phyloP scores from a whole-genome alignment of 1,140 invertebrate genomes.

The Caenorhabditis elegans region DNA sequence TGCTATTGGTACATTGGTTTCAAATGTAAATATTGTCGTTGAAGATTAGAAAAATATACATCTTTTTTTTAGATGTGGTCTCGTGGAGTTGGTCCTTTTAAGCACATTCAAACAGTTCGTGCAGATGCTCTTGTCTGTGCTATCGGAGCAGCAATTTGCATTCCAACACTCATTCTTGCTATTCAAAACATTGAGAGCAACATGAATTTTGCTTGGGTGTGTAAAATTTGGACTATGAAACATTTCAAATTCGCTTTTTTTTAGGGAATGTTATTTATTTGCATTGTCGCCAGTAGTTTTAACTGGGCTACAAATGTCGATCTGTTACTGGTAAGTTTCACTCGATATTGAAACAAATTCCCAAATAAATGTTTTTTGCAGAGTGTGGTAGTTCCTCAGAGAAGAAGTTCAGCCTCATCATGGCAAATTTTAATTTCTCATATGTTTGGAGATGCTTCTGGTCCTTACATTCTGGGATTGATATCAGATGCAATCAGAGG shows the following conservation, averaged over 20 bases:
- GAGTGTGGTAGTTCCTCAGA: slow-evolving; percentile 72
- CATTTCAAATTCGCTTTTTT: background rate
- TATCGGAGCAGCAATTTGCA: slow-evolving; percentile 78
- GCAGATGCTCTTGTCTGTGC: slow-evolving; percentile 90
- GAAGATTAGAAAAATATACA: background rate
- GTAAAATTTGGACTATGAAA: background rate
- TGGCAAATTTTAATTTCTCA: slow-evolving; percentile 90
- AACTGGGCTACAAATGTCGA: slow-evolving; percentile 97
- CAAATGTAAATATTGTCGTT: slow-evolving; percentile 12
- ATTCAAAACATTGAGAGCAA: slow-evolving; percentile 41
- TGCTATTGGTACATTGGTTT: slow-evolving; percentile 31
- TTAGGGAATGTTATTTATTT: slow-evolving; percentile 67
- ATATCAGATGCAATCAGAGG: slow-evolving; percentile 48
- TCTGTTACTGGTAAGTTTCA: slow-evolving; percentile 79
- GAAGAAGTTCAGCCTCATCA: slow-evolving; percentile 86
- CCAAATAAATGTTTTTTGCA: background rate
- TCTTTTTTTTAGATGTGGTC: slow-evolving; percentile 35
- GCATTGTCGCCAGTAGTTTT: slow-evolving; percentile 76
- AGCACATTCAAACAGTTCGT: slow-evolving; percentile 68
- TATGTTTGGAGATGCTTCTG: slow-evolving; percentile 87
- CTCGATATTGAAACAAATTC: no score
- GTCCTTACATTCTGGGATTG: slow-evolving; percentile 83
- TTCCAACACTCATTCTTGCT: slow-evolving; percentile 78
- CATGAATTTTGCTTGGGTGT: background rate
- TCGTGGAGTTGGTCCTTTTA: slow-evolving; percentile 17